Base-by-base conservation (phyloP, 2,113 vertebrate genomes). In the Zosterops lateralis region DNA sequence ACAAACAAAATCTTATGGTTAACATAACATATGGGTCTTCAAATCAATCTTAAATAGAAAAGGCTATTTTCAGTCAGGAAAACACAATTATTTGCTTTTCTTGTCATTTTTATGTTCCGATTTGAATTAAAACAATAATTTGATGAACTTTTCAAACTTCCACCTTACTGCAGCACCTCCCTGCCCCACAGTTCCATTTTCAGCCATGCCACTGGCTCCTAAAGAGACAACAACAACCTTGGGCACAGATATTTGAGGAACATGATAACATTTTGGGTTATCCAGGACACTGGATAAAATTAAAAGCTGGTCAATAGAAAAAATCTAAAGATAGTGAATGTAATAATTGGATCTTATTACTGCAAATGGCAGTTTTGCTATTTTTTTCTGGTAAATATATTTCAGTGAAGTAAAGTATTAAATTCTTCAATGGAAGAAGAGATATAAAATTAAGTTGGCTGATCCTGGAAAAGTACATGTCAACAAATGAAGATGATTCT, bases 1-100 rank as follows among this genome's bases (percentile, higher is more conserved):
- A 85, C 16, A 90, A 85, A 79, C 29, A 92, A 72, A 89, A 85
- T 73, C 62, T 66, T 93, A 92, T 74, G n/a, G 53, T 83, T 94
- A 89, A 71, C 25, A 24, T 34, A 54, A 65, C 51, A 57, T 34
- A 71, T 2, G 50, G 14, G 14, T 64, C 47, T 87, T 92, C 78
- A 82, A 92, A 93, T 89, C n/a, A 75, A 11, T 88, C 28, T 77
- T 86, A 87, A 85, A 38, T 54, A 51, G 68, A 89, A 88, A 60
- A 36, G n/a, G 12, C 5, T 79, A 3, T 14, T 93, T 78, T 77
- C 15, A 60, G n/a, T 73, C 36, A 76, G 16, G 28, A 92, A 96
- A 74, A 29, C 8, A 78, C 57, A 92, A 74, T 77, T 83, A 77
- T 80, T 91, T 91, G 25, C 3, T 60, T 67, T 89, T 45, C 64